Evolutionary conservation across 2,888 invertebrate genomes (phyloP), one percentile per base, ranked within the genome.

Genomic region (Mystacides longicornis): DNA sequence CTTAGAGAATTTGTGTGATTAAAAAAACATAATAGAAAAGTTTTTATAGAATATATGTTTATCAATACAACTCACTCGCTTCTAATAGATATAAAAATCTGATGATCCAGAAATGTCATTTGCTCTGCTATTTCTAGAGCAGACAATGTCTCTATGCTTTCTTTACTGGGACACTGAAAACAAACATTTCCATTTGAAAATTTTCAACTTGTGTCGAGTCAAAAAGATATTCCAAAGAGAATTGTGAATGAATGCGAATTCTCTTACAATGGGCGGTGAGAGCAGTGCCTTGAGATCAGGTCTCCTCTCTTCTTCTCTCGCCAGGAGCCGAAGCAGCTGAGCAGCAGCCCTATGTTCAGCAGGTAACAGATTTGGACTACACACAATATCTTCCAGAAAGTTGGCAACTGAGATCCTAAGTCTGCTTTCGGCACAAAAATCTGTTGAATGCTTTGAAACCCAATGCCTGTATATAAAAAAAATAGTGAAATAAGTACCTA

Each of bases 61-160:
- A 43, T 9, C 5, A 43, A 18, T 45, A 51, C 21, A 60, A 83
- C 89, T 83, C 75, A 93, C 93, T 93, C 92, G 86, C 92, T 92
- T 46, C 87, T 80, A 60, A 94, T 87, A 7, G 87, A 82, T 55
- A 90, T 80, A 69, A 94, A 93, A 64, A 94, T 93, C 68, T 93
- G 89, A 69, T 93, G 93, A 69, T 94, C 94, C 63, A 94, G 74
- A 67, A 87, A 93, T 0, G 93, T 93, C 81, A 94, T 86, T 69
- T 93, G 93, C 69, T 94, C 94, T 0, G 94, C 93, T 55, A 94
- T 90, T 72, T 93, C 93, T 37, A 93, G 72, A 1, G 93, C 93
- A 19, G 92, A 92, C 14, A 93, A 67, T 0, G 88, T 87, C 68
- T 93, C 92, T 56, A 92, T 86, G 62, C 81, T 89, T 66, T 93